Conservation (phyloP, 2,113 vertebrate species). For the Bujurquina vittata region DNA sequence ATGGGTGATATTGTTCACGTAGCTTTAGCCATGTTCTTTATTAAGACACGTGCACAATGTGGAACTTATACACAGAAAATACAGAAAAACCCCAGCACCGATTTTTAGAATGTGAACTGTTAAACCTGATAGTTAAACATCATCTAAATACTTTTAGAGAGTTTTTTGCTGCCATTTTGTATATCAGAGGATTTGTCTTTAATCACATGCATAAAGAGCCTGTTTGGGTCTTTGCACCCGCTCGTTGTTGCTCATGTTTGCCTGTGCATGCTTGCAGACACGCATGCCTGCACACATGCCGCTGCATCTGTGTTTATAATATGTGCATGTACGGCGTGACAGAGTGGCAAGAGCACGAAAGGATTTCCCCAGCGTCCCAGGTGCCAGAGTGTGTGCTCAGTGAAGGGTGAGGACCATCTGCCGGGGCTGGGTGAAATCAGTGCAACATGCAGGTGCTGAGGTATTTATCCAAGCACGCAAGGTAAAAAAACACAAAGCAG, state of each 20-base stretch:
- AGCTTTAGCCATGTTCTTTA: background rate
- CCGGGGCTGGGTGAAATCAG: conserved; percentile 64
- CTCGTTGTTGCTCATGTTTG: background rate
- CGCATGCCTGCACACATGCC: conserved; percentile 23
- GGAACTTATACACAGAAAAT: no score
- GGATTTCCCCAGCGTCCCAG: conserved; percentile 72
- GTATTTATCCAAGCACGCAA: conserved; percentile 69
- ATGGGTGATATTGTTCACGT: background rate
- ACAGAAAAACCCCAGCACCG: no score
- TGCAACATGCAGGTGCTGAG: conserved; percentile 77
- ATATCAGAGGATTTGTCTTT: background rate
- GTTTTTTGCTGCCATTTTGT: background rate
- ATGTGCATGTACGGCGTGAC: conserved; percentile 27
- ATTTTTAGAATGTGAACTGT: no score
- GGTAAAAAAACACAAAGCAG: conserved; percentile 28
- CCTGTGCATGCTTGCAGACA: background rate
- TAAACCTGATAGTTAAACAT: background rate
- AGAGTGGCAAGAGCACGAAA: conserved; percentile 48
- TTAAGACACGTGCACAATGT: background rate
- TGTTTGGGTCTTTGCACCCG: background rate
- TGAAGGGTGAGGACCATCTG: conserved; percentile 78
- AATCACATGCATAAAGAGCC: background rate
- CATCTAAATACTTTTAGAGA: no score
- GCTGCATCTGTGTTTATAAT: conserved; percentile 44
- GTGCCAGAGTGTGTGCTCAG: conserved; percentile 68